These are phyloP conservation scores for Cantharis rustica DNA, from an alignment of 2,888 invertebrate genomes.

Conservation along the genomic window DNA sequence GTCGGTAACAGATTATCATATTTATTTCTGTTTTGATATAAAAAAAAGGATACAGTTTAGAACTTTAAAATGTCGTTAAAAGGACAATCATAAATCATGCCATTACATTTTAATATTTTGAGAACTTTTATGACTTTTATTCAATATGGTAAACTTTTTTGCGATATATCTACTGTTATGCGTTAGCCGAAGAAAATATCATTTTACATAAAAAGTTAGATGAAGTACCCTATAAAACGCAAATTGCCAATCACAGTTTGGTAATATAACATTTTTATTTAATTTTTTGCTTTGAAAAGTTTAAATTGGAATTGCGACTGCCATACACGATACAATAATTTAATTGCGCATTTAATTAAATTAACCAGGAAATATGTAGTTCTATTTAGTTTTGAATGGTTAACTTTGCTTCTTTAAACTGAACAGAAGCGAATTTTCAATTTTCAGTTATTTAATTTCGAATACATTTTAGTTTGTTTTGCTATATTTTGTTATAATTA, in stretches of 20 bases:
- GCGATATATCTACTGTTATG: background rate
- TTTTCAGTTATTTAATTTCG: background rate
- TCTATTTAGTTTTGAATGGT: background rate
- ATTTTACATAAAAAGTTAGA: background rate
- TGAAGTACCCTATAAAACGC: background rate
- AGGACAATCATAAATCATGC: background rate
- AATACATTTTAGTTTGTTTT: background rate
- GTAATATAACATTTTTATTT: background rate
- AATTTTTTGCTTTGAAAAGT: background rate
- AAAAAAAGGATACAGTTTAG: background rate
- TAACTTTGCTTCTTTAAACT: background rate
- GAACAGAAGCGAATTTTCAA: background rate
- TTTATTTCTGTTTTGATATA: background rate
- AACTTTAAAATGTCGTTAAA: background rate
- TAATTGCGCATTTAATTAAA: background rate
- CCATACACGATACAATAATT: background rate
- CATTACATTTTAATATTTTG: background rate
- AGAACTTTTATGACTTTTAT: background rate
- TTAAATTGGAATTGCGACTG: background rate
- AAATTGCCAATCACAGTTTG: background rate
- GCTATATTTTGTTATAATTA: background rate
- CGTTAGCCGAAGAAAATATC: background rate
- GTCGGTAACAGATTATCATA: background rate
- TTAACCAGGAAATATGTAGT: background rate
- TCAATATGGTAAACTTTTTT: background rate